Conservation (phyloP, 1,140 invertebrate species). For the Grapholita molesta region DNA sequence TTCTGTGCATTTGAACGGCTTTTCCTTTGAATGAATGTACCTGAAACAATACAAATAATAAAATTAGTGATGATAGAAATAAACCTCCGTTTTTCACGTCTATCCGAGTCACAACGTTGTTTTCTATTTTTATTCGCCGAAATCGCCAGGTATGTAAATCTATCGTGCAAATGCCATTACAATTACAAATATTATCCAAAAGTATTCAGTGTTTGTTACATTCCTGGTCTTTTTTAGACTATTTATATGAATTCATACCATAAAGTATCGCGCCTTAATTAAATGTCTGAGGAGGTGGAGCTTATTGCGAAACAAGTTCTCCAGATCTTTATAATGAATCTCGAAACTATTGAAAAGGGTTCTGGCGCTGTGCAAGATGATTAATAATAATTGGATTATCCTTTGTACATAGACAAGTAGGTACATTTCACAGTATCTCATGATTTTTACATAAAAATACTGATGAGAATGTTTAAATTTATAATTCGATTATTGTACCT, state of each 20-base stretch:
- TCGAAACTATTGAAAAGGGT: slow-evolving; percentile 31
- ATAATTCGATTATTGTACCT: no score
- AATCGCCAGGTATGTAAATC: not conserved
- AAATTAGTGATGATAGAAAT: not conserved
- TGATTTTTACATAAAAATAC: no score
- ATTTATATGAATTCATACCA: slow-evolving; percentile 36
- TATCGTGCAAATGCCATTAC: not conserved
- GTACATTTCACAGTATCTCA: not conserved
- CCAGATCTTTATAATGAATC: slow-evolving; percentile 30
- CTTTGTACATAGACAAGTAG: not conserved
- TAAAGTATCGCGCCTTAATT: slow-evolving; percentile 66
- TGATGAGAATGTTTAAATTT: no score
- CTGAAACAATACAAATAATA: slow-evolving; percentile 79
- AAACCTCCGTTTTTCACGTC: not conserved
- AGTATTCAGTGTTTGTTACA: not conserved
- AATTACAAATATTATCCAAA: not conserved
- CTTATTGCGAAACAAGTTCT: slow-evolving; percentile 43
- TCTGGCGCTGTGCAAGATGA: not conserved
- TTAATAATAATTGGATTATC: not conserved
- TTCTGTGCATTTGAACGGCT: slow-evolving; percentile 97
- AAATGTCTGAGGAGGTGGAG: slow-evolving; percentile 58
- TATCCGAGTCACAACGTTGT: no score
- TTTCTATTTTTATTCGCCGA: not conserved
- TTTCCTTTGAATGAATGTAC: slow-evolving; percentile 98
- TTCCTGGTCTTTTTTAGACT: slow-evolving; percentile 18